Evolutionary conservation across 1,140 invertebrate genomes (phyloP), one percentile per base, ranked within the genome.

Genomic region (Agraylea sexmaculata): DNA sequence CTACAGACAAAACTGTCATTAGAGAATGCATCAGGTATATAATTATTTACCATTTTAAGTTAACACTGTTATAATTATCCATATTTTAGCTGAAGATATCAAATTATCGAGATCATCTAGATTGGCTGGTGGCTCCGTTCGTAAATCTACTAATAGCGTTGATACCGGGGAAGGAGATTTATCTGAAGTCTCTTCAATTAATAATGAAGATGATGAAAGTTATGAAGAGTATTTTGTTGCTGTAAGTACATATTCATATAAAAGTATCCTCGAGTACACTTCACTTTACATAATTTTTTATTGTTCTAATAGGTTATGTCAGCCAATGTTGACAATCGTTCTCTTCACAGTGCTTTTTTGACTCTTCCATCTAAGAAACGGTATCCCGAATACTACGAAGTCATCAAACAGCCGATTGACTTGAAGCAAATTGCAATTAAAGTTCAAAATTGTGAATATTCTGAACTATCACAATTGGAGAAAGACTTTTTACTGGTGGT

Each of bases 381-480:
- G 32, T 98, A 98, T 66, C 93, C 94, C 0, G 89, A 95, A 53
- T 99, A 99, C 63, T 99, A 93, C 56, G 83, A 89, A 52, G 79
- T 97, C 0, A 97, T 98, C 45, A 85, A 92, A 40, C 80, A 83
- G 49, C 95, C 95, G 1, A 90, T 99, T 49, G 95, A 99, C 66
- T 67, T 99, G 50, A 87, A 87, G 61, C 84, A 79, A 46, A 92
- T 99, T 45, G 90, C 89, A 1, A 75, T 75, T 19, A 93, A 88
- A 63, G 90, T 97, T 37, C 89, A 93, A 67, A 75, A 77, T 43
- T 78, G 76, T 37, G 77, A 82, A 31, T 93, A 92, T 54, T 60
- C 69, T 1, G 74, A 59, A 45, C 57, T 97, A 8, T 62, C 68
- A 32, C 87, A 93, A 30, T 71, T 99, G 67, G 91, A 97, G 58